Evolutionary conservation across 2,888 invertebrate genomes (phyloP).

Genomic region (Heteropelma amictum): DNA sequence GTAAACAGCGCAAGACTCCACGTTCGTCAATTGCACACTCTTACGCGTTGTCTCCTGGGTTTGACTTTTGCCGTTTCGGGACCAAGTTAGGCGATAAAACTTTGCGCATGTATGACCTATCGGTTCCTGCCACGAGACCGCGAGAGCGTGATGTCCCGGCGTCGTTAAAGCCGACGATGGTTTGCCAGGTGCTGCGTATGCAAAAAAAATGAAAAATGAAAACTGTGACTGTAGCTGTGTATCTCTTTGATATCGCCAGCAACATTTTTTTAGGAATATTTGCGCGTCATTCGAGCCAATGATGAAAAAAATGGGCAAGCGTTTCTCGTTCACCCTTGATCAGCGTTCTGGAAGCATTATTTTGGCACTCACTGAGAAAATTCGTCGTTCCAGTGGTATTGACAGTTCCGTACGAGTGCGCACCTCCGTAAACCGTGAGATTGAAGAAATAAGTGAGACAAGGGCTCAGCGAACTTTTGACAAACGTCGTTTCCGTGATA

Average conservation of each 20-base stretch:
- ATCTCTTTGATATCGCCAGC: too few species aligned
- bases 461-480: conserved; percentile 48
- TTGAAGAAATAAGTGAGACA: conserved; percentile 55
- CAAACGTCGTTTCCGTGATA: conserved; percentile 40
- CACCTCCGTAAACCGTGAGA: conserved; percentile 46
- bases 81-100: conserved; percentile 62
- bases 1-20: conserved; percentile 66
- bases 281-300: too few species aligned
- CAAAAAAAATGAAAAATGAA: neutral
- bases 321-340: neutral
- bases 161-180: conserved; percentile 51
- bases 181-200: conserved; percentile 62
- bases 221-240: too few species aligned
- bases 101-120: conserved; percentile 63
- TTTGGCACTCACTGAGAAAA: conserved; percentile 64
- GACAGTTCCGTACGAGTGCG: conserved; percentile 44
- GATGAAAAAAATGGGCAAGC: neutral
- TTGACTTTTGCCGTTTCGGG: conserved; percentile 15
- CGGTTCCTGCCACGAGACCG: conserved; percentile 65
- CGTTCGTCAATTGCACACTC: conserved; percentile 52
- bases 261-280: too few species aligned
- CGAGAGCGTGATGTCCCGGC: conserved; percentile 58
- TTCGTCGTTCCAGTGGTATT: conserved; percentile 59
- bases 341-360: too few species aligned
- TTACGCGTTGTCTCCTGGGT: conserved; percentile 45